A percentile compares a stretch with the other conserved stretches of the same genome.
phyloP scores from a whole-genome alignment of 1,140 invertebrate species.

The Phenacoccus solenopsis region DNA sequence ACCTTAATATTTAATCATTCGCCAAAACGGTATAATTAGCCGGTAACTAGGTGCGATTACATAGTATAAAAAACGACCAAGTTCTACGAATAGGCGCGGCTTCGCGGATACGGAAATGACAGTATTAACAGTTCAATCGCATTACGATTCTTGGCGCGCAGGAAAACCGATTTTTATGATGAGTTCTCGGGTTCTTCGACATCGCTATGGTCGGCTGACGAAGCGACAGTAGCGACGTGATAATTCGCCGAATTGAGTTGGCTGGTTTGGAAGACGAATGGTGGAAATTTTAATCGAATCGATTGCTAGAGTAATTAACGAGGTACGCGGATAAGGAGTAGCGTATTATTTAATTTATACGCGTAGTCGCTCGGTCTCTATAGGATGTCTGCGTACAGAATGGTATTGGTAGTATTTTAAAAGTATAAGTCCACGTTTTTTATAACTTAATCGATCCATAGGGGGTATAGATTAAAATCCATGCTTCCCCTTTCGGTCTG shows the following conservation, averaged over 20 bases:
- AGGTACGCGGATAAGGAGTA: not conserved
- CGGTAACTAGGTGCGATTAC: not conserved
- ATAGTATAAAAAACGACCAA: not conserved
- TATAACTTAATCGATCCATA: slow-evolving; percentile 3
- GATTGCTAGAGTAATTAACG: too few relatives aligned
- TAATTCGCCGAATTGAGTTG: too few relatives aligned
- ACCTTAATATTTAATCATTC: not conserved
- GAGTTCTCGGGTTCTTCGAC: not conserved
- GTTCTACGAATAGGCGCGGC: not conserved
- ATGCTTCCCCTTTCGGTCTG: not conserved
- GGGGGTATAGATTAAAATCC: slow-evolving; percentile 1
- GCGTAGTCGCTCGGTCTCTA: not conserved
- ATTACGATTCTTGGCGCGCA: not conserved
- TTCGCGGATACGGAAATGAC: not conserved
- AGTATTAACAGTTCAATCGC: not conserved
- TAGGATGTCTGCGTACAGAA: not conserved
- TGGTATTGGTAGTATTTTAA: not conserved
- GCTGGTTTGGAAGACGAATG: too few relatives aligned
- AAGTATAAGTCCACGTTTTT: not conserved
- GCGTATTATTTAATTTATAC: not conserved
- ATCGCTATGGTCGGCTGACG: too few relatives aligned
- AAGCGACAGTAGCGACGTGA: too few relatives aligned
- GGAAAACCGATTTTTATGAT: not conserved
- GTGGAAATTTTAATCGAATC: too few relatives aligned
- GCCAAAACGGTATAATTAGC: not conserved